These are phyloP conservation scores for Anodontia alba DNA, from an alignment of 2,888 invertebrate species.

Conservation along the genomic window DNA sequence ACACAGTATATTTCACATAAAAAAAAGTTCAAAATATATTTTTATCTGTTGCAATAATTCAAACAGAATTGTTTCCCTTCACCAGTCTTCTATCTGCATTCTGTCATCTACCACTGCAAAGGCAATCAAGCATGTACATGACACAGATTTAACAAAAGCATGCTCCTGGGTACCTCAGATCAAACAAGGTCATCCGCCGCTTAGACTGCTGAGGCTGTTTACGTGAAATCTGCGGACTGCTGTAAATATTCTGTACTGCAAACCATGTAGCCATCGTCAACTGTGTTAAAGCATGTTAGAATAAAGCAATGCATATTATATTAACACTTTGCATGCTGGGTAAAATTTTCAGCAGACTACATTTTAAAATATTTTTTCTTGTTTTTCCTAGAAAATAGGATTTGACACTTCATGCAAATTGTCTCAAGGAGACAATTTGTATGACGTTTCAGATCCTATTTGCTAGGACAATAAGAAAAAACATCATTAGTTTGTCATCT, in stretches of 20 bases:
- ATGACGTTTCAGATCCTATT: too few relatives aligned
- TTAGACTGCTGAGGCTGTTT: slow-evolving; percentile 67
- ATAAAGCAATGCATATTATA: background rate
- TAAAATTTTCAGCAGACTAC: too few relatives aligned
- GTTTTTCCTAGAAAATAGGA: too few relatives aligned
- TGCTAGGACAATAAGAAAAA: too few relatives aligned
- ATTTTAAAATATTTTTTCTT: too few relatives aligned
- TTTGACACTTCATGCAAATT: too few relatives aligned
- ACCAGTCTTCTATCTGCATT: background rate
- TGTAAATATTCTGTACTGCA: slow-evolving; percentile 81
- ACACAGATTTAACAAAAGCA: slow-evolving; percentile 7
- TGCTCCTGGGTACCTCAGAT: slow-evolving; percentile 74
- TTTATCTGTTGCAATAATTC: too few relatives aligned
- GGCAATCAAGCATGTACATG: background rate
- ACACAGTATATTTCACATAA: too few relatives aligned
- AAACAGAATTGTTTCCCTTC: background rate
- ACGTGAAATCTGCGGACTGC: slow-evolving; percentile 77
- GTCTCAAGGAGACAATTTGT: too few relatives aligned
- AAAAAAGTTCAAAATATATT: too few relatives aligned
- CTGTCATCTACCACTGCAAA: background rate
- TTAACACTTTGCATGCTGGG: too few relatives aligned
- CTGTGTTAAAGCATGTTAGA: slow-evolving; percentile 13
- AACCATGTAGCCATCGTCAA: slow-evolving; percentile 64
- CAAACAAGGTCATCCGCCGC: slow-evolving; percentile 77
- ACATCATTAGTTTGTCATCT: too few relatives aligned